Conservation (phyloP, 2,888 invertebrate genomes). For the Eupelmus urozonus region DNA sequence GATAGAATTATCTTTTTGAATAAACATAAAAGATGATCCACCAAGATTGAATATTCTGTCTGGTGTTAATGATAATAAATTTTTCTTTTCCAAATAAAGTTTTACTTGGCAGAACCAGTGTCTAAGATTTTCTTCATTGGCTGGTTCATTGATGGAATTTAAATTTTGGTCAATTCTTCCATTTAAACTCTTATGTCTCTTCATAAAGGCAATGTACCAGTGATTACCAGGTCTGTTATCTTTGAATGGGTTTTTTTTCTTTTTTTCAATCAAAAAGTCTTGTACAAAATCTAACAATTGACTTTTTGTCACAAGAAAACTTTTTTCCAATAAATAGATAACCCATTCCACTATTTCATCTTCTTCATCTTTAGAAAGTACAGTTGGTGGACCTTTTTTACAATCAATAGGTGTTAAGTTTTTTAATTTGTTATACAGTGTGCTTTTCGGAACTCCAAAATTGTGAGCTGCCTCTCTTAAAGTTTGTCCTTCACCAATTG, state of each 20-base stretch:
- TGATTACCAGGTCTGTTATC: neutral
- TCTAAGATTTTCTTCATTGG: neutral
- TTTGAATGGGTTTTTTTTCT: neutral
- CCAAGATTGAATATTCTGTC: conserved; percentile 60
- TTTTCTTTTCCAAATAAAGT: neutral
- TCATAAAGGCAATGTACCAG: neutral
- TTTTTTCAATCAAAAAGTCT: neutral
- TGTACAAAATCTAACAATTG: neutral
- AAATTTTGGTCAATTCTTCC: neutral
- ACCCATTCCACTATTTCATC: neutral
- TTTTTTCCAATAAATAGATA: neutral
- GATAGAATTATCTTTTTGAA: conserved; percentile 63
- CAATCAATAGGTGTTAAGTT: neutral
- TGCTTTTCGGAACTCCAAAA: neutral
- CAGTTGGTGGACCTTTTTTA: neutral
- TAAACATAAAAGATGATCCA: conserved; percentile 64
- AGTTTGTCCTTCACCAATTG: neutral
- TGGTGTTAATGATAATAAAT: conserved; percentile 59
- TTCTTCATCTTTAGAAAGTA: neutral
- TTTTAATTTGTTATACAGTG: neutral
- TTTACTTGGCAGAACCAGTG: neutral
- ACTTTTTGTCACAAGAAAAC: neutral
- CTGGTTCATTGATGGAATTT: neutral
- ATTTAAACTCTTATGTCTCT: neutral
- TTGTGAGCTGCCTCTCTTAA: neutral